These are phyloP conservation scores for Drosophila mauritiana DNA, from an alignment of 1,140 invertebrate genomes.

Conservation along the genomic window DNA sequence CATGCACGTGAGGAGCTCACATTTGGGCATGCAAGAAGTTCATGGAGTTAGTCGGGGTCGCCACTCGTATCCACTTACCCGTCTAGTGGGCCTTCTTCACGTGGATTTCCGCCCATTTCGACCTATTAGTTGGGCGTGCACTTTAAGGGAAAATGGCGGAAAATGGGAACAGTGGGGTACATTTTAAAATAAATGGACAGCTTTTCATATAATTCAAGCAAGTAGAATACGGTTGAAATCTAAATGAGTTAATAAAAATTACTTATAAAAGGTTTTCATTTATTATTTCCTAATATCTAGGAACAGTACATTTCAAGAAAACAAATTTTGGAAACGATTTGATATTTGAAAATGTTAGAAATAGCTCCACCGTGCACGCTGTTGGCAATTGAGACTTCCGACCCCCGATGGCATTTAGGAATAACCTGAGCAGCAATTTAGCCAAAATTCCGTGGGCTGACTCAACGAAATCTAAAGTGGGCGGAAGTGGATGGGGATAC, in stretches of 20 bases:
- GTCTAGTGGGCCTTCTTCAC: neutral
- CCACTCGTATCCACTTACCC: constrained; percentile 11
- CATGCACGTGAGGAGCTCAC: constrained; percentile 35
- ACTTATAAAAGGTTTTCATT: too few species aligned
- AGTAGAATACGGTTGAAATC: too few species aligned
- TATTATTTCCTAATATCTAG: too few species aligned
- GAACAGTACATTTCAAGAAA: too few species aligned
- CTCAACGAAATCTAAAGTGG: constrained; percentile 61
- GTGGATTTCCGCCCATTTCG: constrained; percentile 41
- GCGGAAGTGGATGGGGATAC: constrained; percentile 23
- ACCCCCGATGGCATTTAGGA: constrained; percentile 34
- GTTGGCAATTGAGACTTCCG: constrained; percentile 51
- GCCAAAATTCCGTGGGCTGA: constrained; percentile 31
- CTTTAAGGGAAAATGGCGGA: constrained; percentile 16
- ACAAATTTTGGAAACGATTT: too few species aligned
- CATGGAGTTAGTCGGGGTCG: constrained; percentile 21
- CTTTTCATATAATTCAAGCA: neutral
- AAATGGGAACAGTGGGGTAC: constrained; percentile 19
- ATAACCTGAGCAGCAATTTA: constrained; percentile 48
- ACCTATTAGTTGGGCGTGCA: constrained; percentile 60
- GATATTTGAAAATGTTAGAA: too few species aligned
- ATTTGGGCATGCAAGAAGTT: constrained; percentile 14
- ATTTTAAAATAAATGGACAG: neutral
- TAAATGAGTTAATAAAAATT: too few species aligned
- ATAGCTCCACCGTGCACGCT: constrained; percentile 39